These are phyloP conservation scores for Cheilinus undulatus DNA, from an alignment of 2,113 vertebrate species.

Conservation along the genomic window DNA sequence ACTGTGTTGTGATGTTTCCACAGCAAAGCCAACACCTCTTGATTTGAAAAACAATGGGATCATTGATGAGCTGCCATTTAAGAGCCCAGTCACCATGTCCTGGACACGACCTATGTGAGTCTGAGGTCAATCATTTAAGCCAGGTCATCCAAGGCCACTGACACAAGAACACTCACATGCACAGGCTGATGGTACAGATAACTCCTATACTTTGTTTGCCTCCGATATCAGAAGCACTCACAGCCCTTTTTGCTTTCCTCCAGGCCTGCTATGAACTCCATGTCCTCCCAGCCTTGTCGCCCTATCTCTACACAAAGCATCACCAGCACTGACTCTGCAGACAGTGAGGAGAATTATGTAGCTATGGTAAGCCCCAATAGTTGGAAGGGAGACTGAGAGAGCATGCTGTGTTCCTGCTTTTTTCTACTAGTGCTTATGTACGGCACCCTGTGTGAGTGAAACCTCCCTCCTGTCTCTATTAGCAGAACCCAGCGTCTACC, in stretches of 20 bases:
- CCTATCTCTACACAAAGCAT: constrained; percentile 99
- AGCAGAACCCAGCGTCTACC: constrained; percentile 98
- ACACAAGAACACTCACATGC: constrained; percentile 8
- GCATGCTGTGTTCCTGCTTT: constrained; percentile 50
- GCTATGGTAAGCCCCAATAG: constrained; percentile 89
- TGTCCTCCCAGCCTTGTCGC: constrained; percentile 92
- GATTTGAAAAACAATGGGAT: constrained; percentile 93
- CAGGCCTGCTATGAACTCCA: constrained; percentile 89
- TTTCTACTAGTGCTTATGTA: constrained; percentile 26
- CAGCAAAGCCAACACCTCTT: constrained; percentile 94
- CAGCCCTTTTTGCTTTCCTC: constrained; percentile 45
- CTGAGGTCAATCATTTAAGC: constrained; percentile 30
- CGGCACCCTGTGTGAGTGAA: constrained; percentile 42
- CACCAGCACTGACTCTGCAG: constrained; percentile 98
- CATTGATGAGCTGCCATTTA: constrained; percentile 98
- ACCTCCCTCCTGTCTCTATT: constrained; percentile 55
- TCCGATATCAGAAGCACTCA: constrained; percentile 17
- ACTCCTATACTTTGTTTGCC: constrained; percentile 24
- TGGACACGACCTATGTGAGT: constrained; percentile 96
- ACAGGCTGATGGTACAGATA: constrained; percentile 22
- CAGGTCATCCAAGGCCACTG: constrained; percentile 8
- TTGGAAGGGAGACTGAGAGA: constrained; percentile 37
- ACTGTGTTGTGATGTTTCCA: constrained; percentile 44
- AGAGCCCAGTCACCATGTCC: constrained; percentile 95
- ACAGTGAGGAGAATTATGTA: constrained; percentile 99